Conservation (phyloP, 2,113 vertebrate genomes). For the Leptobrachium ailaonicum region DNA sequence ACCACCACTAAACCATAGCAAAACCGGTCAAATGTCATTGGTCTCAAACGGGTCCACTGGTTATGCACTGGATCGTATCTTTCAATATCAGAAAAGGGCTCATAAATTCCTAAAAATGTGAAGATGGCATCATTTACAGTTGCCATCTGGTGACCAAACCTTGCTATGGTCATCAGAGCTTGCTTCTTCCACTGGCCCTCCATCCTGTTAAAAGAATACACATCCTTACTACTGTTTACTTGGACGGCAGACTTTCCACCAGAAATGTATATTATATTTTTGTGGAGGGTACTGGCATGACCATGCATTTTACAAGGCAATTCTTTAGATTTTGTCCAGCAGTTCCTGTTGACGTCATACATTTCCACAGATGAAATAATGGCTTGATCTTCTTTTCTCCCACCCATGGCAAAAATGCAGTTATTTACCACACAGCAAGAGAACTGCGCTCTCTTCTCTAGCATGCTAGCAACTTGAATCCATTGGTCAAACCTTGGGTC, state of each 20-base stretch:
- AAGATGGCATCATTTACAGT: constrained; percentile 78
- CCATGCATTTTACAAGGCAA: constrained; percentile 78
- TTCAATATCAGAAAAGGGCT: constrained; percentile 93
- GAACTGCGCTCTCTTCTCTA: constrained; percentile 81
- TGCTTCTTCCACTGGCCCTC: constrained; percentile 73
- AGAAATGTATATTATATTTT: constrained; percentile 77
- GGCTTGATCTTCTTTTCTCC: constrained; percentile 58
- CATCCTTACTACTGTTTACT: constrained; percentile 73
- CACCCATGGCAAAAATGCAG: constrained; percentile 81
- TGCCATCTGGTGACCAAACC: constrained; percentile 88
- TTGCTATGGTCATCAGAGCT: constrained; percentile 85
- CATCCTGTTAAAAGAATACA: constrained; percentile 67
- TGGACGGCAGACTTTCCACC: constrained; percentile 72
- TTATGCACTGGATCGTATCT: constrained; percentile 74
- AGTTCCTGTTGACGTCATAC: constrained; percentile 76
- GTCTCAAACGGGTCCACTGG: constrained; percentile 85
- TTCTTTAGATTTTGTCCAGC: constrained; percentile 70
- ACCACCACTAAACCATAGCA: constrained; percentile 81
- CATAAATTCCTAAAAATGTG: constrained; percentile 88
- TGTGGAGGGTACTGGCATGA: constrained; percentile 79
- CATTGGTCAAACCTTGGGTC: constrained; percentile 86
- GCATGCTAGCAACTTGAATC: constrained; percentile 75
- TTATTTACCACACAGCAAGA: constrained; percentile 77
- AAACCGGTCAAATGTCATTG: constrained; percentile 80
- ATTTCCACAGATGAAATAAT: constrained; percentile 80